A percentile compares a stretch with the other conserved stretches of the same genome.
Conservation (phyloP, 2,113 vertebrate genomes). For the Sorex fumeus region DNA sequence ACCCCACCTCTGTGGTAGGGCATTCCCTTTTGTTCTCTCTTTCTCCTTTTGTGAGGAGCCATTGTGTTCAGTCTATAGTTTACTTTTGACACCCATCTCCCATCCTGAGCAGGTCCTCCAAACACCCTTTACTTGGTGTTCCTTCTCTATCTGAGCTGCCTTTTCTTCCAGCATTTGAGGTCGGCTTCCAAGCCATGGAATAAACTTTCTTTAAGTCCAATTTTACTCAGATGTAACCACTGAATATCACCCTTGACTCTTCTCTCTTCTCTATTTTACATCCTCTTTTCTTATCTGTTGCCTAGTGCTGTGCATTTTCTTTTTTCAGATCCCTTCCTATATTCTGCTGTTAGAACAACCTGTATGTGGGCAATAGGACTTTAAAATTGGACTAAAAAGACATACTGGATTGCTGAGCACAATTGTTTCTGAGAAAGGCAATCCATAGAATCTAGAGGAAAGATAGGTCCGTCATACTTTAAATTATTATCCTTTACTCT, state of each 20-base stretch:
- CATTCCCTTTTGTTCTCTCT: no score
- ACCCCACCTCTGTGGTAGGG: no score
- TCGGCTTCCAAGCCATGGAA: no score
- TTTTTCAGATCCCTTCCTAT: not conserved
- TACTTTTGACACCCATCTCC: no score
- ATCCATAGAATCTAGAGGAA: not conserved
- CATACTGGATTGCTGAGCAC: not conserved
- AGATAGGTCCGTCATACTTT: not conserved
- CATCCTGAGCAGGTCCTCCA: no score
- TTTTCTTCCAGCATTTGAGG: no score
- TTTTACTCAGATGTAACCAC: not conserved
- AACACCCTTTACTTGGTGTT: no score
- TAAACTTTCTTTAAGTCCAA: not conserved
- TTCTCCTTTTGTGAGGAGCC: no score
- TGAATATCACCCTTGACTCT: not conserved
- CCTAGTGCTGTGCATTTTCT: not conserved
- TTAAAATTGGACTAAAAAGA: not conserved
- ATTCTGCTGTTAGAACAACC: no score
- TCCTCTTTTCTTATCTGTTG: not conserved
- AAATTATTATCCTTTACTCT: not conserved
- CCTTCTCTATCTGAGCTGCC: no score
- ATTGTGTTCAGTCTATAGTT: no score
- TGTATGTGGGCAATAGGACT: not conserved
- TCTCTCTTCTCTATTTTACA: not conserved
- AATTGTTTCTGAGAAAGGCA: not conserved